Conservation (phyloP, 2,888 invertebrate genomes). For the Amorpha juglandis region DNA sequence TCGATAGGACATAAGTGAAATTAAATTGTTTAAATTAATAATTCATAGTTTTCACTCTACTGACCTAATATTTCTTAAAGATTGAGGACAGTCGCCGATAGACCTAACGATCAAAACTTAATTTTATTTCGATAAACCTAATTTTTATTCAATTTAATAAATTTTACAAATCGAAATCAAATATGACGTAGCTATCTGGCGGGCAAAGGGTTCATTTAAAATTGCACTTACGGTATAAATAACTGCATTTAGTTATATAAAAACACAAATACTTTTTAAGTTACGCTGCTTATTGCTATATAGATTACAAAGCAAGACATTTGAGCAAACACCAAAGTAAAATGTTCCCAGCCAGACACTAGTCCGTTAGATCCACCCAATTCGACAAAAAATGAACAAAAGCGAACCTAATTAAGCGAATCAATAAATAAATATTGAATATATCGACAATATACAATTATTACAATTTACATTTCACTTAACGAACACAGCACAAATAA, state of each 20-base stretch:
- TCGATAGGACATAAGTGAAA: slow-evolving; percentile 82
- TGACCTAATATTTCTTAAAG: slow-evolving; percentile 63
- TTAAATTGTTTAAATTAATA: slow-evolving; percentile 72
- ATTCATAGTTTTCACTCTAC: slow-evolving; percentile 63
- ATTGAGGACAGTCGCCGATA: slow-evolving; percentile 65
- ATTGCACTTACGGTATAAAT: slow-evolving; percentile 17
- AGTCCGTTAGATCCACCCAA: slow-evolving; percentile 56
- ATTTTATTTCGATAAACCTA: slow-evolving; percentile 64
- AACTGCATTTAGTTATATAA: not conserved
- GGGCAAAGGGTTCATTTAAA: slow-evolving; percentile 40
- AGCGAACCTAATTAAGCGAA: slow-evolving; percentile 76
- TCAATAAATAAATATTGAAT: slow-evolving; percentile 83
- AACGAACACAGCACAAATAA: slow-evolving; percentile 83
- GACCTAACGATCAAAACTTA: slow-evolving; percentile 73
- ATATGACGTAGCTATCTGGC: slow-evolving; percentile 69
- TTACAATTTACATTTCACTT: slow-evolving; percentile 82
- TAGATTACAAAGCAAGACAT: slow-evolving; percentile 44
- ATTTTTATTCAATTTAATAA: slow-evolving; percentile 53
- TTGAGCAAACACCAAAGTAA: slow-evolving; percentile 76
- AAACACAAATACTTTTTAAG: slow-evolving; percentile 17
- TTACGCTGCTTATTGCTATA: slow-evolving; percentile 19
- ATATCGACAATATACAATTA: slow-evolving; percentile 82
- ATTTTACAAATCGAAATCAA: slow-evolving; percentile 67
- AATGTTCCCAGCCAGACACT: slow-evolving; percentile 36
- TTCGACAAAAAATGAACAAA: slow-evolving; percentile 56